Evolutionary conservation across 2,888 invertebrate species (phyloP), one percentile per base, ranked within the genome.

Genomic region (Pediacus dermestoides): DNA sequence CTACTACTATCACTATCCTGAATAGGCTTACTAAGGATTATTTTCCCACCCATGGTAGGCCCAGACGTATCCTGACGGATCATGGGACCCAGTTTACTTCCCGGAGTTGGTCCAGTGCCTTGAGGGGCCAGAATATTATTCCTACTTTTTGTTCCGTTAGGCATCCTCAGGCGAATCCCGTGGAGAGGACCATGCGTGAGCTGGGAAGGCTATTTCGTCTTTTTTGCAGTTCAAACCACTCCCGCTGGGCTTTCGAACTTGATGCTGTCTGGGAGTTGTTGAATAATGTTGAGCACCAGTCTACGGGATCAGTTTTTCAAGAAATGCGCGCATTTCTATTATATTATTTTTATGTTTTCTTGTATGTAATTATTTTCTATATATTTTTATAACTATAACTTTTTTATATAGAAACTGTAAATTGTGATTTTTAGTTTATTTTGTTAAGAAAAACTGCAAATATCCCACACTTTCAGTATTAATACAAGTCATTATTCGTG

Each of bases 41-140:
- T 28, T 9, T 35, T 28, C n/a, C 2, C 2, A 2, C 3, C 6
- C 7, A 18, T n/a, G 13, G 12, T 2, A 8, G 2, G 11, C 10
- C 28, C 9, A 9, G 11, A 18, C 2, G 11, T 1, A 12, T 28
- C 3, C 9, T 35, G 12, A 11, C 18, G 2, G 35, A 35, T 18
- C 13, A 26, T 18, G 35, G 30, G 2, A 35, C 30, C 2, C 39
- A 35, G 10, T 40, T 40, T 11, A 8, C 12, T 11, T 30, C 30
- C 4, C 2, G 3, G 2, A 16, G 16, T 11, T 30, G 34, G 30
- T 12, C 3, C 3, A 1, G 9, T 1, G 13, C n/a, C n/a, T 3
- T 37, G 27, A 2, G 1, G 1, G 2, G 2, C 4, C 2, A 8
- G 13, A 14, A 14, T 25, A 16, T 37, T 1, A 7, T 12, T 12